Base-by-base conservation (phyloP, 2,113 vertebrate species). In the Archilochus colubris region DNA sequence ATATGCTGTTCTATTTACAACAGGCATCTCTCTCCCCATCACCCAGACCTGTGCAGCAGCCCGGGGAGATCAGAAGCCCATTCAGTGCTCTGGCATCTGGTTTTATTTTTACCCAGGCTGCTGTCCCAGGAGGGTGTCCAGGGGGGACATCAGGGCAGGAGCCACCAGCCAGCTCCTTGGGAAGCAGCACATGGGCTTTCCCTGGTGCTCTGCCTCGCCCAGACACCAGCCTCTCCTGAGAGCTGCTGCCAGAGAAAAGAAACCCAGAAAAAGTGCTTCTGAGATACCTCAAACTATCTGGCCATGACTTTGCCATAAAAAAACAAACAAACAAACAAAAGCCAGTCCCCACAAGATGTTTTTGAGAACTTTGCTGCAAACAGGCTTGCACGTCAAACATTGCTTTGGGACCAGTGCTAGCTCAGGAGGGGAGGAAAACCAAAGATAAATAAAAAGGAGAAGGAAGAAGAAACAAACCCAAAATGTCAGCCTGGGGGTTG, bases 1-100 rank as follows among this genome's bases (percentile, higher is more conserved):
- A n/a, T 84, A 93, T 94, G 81, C 69, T 58, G 82, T 54, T 94
- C 85, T 89, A 88, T 86, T 91, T 93, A 81, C 93, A 82, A 79
- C 14, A 6, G 6, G 5, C 50, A 46, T 24, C 89, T 59, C 79
- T 67, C 79, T 67, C 72, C 87, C 88, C 73, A 61, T 55, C 61
- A 9, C 70, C 67, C 84, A 46, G 84, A 38, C n/a, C 68, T 5
- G 14, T 10, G 22, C 92, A 25, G 81, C 67, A 38, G 3, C 61
- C 33, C 3, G 17, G 62, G 89, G 86, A 73, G 80, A 88, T 40
- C 79, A 90, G 86, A 68, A 22, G 58, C 86, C 78, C 44, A 38
- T 87, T 80, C 89, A 44, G n/a, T 14, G 59, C 64, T 50, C 9
- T 1, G 68, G 62, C 15, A 5, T 4, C 67, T 1, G 77, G 25